These are phyloP conservation scores for Torymus auratus DNA, from an alignment of 2,888 invertebrate genomes.

Conservation along the genomic window DNA sequence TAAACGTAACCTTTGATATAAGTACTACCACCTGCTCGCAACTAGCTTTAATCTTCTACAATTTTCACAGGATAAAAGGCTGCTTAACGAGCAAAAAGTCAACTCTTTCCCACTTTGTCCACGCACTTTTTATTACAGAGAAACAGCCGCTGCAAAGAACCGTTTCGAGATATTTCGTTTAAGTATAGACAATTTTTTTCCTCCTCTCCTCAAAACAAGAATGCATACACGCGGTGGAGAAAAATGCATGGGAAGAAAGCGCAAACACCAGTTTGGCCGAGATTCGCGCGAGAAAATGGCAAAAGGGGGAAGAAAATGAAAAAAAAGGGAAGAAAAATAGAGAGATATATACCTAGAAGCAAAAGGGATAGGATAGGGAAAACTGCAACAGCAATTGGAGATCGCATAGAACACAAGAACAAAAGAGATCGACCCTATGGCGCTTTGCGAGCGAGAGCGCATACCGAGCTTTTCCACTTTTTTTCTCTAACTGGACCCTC, in stretches of 20 bases:
- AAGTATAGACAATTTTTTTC: too few relatives aligned
- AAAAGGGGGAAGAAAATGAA: conserved; percentile 29
- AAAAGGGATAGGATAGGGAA: too few relatives aligned
- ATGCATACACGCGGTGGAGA: neutral
- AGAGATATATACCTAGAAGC: conserved; percentile 8
- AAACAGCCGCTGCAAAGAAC: too few relatives aligned
- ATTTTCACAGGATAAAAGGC: too few relatives aligned
- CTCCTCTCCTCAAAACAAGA: too few relatives aligned
- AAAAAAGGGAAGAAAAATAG: conserved; percentile 27
- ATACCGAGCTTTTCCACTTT: neutral
- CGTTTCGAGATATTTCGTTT: too few relatives aligned
- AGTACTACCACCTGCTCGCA: too few relatives aligned
- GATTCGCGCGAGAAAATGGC: conserved; percentile 41
- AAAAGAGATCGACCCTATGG: conserved; percentile 56
- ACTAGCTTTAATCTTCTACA: too few relatives aligned
- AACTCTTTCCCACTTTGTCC: too few relatives aligned
- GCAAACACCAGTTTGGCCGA: conserved; percentile 29
- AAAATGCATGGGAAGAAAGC: neutral
- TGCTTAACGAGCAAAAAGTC: too few relatives aligned
- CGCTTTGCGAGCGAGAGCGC: conserved; percentile 11
- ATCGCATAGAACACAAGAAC: conserved; percentile 44
- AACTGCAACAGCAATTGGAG: conserved; percentile 22
- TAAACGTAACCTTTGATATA: too few relatives aligned
- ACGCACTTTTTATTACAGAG: too few relatives aligned
- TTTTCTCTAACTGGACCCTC: conserved; percentile 25